These are phyloP conservation scores for Masnerella sp. DNA, from an alignment of 2,888 invertebrate species.

Conservation along the genomic window DNA sequence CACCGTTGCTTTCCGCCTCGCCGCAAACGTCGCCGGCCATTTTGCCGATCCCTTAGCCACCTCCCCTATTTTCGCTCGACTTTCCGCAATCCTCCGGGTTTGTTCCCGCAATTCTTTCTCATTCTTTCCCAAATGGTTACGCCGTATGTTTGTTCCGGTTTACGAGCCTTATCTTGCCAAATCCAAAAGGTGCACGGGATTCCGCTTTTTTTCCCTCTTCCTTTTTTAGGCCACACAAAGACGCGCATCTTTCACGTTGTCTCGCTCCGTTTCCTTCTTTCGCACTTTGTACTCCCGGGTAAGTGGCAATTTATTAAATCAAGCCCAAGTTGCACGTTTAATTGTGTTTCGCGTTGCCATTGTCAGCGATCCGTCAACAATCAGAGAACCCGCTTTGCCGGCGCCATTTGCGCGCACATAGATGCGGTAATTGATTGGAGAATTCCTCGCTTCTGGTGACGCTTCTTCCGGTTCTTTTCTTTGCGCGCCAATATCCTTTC, in stretches of 20 bases:
- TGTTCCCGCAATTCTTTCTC: conserved; percentile 44
- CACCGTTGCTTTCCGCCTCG: conserved; percentile 34
- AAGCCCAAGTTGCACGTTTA: conserved; percentile 13
- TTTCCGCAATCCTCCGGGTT: conserved; percentile 31
- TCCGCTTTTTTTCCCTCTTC: conserved; percentile 1
- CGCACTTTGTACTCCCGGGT: neutral
- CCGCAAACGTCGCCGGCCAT: conserved; percentile 42
- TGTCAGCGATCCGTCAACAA: conserved; percentile 18
- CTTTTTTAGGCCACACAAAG: conserved; percentile 16
- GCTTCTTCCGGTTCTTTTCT: conserved; percentile 18
- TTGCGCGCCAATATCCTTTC: conserved; percentile 18
- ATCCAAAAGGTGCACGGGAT: conserved; percentile 43
- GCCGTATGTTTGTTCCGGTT: conserved; percentile 62
- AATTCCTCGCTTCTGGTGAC: conserved; percentile 6
- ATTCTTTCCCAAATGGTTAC: conserved; percentile 59
- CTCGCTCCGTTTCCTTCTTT: neutral
- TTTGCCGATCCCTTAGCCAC: conserved; percentile 47
- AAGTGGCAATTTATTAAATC: conserved; percentile 41
- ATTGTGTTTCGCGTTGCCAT: conserved; percentile 26
- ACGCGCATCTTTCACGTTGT: conserved; percentile 15
- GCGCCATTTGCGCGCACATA: conserved; percentile 6
- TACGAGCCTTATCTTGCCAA: conserved; percentile 56
- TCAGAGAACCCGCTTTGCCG: conserved; percentile 11
- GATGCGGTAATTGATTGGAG: conserved; percentile 41
- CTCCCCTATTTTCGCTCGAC: conserved; percentile 32